Conservation (phyloP, 2,888 invertebrate species). For the Mesochorus sp. region DNA sequence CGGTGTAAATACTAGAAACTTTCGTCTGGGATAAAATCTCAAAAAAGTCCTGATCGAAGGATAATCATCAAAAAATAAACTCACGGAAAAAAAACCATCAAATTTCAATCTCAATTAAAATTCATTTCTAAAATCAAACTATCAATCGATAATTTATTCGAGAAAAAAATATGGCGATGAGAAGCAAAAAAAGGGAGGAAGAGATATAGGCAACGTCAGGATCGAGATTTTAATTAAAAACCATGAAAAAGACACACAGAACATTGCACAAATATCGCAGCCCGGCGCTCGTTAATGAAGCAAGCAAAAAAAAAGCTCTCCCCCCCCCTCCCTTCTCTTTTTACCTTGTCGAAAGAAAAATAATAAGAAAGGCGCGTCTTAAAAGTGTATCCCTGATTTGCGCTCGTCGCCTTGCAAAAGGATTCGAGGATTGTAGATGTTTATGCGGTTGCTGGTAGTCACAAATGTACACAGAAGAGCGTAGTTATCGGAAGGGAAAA, state of each 20-base stretch:
- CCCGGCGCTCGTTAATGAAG: conserved; percentile 28
- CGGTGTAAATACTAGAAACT: not conserved
- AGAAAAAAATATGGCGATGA: conserved; percentile 8
- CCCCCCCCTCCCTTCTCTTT: too few relatives aligned
- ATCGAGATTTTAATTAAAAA: conserved; percentile 17
- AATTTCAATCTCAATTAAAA: too few relatives aligned
- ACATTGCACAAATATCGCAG: not conserved
- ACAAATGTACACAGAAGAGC: conserved; percentile 38
- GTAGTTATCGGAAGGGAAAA: conserved; percentile 42
- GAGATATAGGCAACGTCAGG: not conserved
- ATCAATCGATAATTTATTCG: not conserved
- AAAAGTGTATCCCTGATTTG: conserved; percentile 21
- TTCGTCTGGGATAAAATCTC: not conserved
- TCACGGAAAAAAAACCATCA: too few relatives aligned
- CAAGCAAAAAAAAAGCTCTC: not conserved
- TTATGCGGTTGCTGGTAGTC: conserved; percentile 9
- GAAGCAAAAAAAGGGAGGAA: not conserved
- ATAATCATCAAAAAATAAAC: too few relatives aligned
- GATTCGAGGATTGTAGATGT: not conserved
- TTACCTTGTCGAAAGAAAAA: too few relatives aligned
- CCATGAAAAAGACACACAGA: not conserved
- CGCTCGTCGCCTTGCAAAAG: conserved; percentile 18
- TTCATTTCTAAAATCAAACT: not conserved
- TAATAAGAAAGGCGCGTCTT: conserved; percentile 4
- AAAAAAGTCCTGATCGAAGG: not conserved